Base-by-base conservation (phyloP, 37 sponge, comb jelly and placozoan species). In the Sycon ciliatum region DNA sequence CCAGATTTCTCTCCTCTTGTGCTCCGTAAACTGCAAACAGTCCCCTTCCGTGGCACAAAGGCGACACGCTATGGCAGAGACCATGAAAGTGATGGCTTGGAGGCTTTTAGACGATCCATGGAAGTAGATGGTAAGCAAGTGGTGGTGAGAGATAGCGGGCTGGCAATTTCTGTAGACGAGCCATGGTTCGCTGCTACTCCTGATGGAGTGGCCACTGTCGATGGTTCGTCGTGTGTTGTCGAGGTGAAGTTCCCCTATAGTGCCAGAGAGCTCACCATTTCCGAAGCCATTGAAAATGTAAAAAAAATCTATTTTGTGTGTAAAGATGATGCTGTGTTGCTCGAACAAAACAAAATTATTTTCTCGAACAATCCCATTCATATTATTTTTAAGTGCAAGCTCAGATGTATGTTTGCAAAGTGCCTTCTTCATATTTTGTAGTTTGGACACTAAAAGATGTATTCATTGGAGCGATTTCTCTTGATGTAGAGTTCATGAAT, bases 221-320 rank as follows among this genome's bases (percentile, higher is more conserved):
- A 30, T 63, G 32, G 32, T 5, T 31, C 28, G 65, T 32, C 28
- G 32, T 24, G 27, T 24, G 26, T 63, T 30, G 27, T 71, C 58
- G 71, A 71, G 3, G 55, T 71, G 27, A 71, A 71, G 31, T 71
- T 53, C 27, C 71, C 71, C 42, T 71, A 46, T 71, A 9, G 30
- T 11, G 42, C 52, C 52, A 22, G 52, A 34, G 32, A 71, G n/a
- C 18, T 71, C 55, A 71, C 71, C 30, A 34, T 71, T 5, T 16
- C 42, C 4, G 71, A 71, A 23, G 71, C 71, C 30, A 23, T 39
- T 29, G 16, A 3, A 29, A 71, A 9, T 7, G 49, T 71, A n/a
- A 71, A 39, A n/a, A 34, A 7, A 34, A 53, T 71, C 3, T 71
- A 55, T 4, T 39, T 71, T 5, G 28, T 34, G 30, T 3, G 32